phyloP scores from a whole-genome alignment of 2,888 invertebrate species.

The Hemistola chrysoprasaria region DNA sequence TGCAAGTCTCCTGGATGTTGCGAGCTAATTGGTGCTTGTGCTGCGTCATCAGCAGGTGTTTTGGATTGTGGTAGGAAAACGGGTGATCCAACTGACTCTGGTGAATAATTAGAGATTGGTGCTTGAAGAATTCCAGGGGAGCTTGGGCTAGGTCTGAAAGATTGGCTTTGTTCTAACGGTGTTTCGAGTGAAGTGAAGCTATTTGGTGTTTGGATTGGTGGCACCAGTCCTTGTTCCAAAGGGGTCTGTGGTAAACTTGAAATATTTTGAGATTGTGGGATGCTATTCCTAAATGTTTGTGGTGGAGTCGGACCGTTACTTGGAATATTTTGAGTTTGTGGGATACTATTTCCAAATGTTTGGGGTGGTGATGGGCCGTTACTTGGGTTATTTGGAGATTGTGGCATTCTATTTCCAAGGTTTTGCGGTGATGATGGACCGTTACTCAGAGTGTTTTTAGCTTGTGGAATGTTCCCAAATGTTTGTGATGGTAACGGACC shows the following conservation, averaged over 20 bases:
- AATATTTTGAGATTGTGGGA: no score
- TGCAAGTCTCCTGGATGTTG: neutral
- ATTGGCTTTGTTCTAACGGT: constrained; percentile 8
- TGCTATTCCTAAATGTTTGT: no score
- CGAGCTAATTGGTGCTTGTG: neutral
- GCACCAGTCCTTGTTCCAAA: no score
- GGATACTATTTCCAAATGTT: no score
- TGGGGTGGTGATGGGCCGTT: no score
- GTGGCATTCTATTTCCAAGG: no score
- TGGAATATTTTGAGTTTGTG: no score
- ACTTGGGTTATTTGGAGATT: no score
- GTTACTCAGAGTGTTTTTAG: constrained; percentile 1
- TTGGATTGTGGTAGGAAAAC: constrained; percentile 6
- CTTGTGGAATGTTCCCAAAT: constrained; percentile 6
- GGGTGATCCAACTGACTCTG: neutral
- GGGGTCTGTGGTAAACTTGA: no score
- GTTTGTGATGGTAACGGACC: no score
- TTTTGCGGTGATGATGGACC: neutral
- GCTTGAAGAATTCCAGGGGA: neutral
- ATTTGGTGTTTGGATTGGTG: neutral
- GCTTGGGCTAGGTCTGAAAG: constrained; percentile 1
- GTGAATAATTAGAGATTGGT: neutral
- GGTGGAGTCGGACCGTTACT: no score
- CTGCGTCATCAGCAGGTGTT: neutral
- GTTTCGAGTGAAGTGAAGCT: neutral